Conservation (phyloP, 2,797 vertebrate species). For the Odontamblyopus rebecca region DNA sequence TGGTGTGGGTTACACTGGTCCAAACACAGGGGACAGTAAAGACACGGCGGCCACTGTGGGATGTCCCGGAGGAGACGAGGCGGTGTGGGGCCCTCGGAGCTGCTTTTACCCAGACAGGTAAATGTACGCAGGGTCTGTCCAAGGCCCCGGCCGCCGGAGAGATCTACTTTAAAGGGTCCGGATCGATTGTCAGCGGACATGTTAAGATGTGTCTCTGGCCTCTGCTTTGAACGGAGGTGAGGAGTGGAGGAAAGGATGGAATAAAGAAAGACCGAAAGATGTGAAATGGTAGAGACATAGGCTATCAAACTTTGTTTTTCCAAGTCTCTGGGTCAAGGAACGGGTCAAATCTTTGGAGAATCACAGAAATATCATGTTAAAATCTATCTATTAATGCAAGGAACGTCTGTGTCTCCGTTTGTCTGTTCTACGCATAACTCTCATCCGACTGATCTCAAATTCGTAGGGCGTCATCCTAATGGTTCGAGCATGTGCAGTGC, state of each 20-base stretch:
- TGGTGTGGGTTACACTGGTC: slow-evolving; percentile 70
- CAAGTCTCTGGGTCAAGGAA: no score
- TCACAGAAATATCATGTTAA: no score
- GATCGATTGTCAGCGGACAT: slow-evolving; percentile 70
- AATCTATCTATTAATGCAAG: no score
- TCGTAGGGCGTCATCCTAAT: no score
- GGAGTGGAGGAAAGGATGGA: slow-evolving; percentile 34
- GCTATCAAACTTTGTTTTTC: no score
- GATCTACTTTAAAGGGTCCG: slow-evolving; percentile 71
- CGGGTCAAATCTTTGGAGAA: no score
- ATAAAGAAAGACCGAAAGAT: background rate
- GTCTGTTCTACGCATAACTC: no score
- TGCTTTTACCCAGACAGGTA: slow-evolving; percentile 41
- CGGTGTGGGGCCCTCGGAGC: slow-evolving; percentile 15
- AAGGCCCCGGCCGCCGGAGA: slow-evolving; percentile 34
- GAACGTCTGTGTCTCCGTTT: no score
- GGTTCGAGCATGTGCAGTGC: no score
- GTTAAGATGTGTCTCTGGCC: slow-evolving; percentile 70
- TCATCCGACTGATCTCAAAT: no score
- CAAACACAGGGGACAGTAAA: slow-evolving; percentile 48
- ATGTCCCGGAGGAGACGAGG: slow-evolving; percentile 36
- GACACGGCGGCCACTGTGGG: slow-evolving; percentile 28
- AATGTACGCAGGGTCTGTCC: slow-evolving; percentile 31
- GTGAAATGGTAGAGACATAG: no score
- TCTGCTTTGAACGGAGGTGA: slow-evolving; percentile 63